Evolutionary conservation across 2,113 vertebrate genomes (phyloP).

Genomic region (Gymnorhina tibicen): DNA sequence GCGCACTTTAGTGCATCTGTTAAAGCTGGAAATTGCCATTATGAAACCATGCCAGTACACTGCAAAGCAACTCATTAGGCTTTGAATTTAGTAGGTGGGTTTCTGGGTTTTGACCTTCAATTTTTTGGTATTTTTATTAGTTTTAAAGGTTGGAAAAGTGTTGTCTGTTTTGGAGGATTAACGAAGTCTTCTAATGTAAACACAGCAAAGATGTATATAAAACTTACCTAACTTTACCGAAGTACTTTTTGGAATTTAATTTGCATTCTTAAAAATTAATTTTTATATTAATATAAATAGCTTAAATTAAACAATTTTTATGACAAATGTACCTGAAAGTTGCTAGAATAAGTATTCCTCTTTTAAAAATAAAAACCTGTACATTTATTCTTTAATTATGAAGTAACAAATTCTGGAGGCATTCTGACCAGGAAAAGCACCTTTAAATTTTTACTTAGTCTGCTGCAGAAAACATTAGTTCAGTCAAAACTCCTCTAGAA

Average conservation of each 20-base stretch:
- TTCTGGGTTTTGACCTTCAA: not conserved
- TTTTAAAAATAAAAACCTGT: not conserved
- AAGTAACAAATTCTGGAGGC: not conserved
- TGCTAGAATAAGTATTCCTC: not conserved
- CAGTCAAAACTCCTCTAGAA: not conserved
- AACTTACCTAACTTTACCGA: not conserved
- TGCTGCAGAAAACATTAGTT: not conserved
- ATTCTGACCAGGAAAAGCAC: not conserved
- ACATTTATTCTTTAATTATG: not conserved
- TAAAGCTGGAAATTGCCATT: not conserved
- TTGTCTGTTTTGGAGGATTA: not conserved
- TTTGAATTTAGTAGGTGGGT: not conserved
- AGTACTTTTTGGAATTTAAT: not conserved
- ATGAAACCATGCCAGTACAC: constrained; percentile 6
- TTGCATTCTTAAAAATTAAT: not conserved
- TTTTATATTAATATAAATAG: not conserved
- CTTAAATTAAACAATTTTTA: not conserved
- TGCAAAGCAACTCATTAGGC: not conserved
- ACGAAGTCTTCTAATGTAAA: not conserved
- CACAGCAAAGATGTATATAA: not conserved
- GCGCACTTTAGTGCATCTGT: not conserved
- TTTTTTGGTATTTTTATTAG: not conserved
- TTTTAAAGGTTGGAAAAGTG: not conserved
- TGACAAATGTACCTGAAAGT: not conserved
- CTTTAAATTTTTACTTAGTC: not conserved